Percentiles rank a stretch among this genome's conserved stretches.
Conservation (phyloP, 2,113 vertebrate species). For the Lophotis ruficrista region DNA sequence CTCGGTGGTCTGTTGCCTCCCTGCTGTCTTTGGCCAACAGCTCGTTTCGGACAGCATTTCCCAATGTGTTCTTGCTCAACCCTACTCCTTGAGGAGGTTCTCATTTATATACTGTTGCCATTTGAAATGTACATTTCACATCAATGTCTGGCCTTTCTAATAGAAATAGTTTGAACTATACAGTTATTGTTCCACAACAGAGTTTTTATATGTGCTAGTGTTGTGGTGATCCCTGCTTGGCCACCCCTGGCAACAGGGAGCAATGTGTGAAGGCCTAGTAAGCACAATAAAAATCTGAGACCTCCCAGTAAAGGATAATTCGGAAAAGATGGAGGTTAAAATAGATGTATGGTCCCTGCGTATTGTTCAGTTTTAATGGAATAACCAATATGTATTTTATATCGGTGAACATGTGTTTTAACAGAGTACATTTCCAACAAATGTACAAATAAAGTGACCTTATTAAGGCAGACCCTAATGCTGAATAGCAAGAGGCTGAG, state of each 20-base stretch:
- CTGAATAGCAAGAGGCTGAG: accelerated
- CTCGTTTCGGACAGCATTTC: neutral
- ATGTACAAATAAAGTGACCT: neutral
- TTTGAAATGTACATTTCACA: accelerated
- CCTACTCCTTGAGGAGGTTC: accelerated
- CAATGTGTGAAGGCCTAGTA: accelerated
- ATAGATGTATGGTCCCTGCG: accelerated
- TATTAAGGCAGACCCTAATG: neutral
- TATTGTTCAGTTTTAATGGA: neutral
- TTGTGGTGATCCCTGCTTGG: accelerated
- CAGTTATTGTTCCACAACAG: accelerated
- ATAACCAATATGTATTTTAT: accelerated
- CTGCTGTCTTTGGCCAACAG: accelerated
- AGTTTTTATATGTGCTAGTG: neutral
- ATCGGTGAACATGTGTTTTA: neutral
- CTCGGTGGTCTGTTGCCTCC: accelerated
- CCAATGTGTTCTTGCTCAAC: accelerated
- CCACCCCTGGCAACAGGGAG: accelerated
- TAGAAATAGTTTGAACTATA: accelerated
- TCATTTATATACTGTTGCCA: accelerated
- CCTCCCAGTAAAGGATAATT: neutral
- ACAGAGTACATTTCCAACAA: neutral
- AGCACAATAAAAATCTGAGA: neutral
- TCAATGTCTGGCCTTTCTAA: neutral
- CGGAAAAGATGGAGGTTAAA: neutral